Evolutionary conservation across 2,797 vertebrate genomes (phyloP), one percentile per base, ranked within the genome.

Genomic region (Myotis vivesi): DNA sequence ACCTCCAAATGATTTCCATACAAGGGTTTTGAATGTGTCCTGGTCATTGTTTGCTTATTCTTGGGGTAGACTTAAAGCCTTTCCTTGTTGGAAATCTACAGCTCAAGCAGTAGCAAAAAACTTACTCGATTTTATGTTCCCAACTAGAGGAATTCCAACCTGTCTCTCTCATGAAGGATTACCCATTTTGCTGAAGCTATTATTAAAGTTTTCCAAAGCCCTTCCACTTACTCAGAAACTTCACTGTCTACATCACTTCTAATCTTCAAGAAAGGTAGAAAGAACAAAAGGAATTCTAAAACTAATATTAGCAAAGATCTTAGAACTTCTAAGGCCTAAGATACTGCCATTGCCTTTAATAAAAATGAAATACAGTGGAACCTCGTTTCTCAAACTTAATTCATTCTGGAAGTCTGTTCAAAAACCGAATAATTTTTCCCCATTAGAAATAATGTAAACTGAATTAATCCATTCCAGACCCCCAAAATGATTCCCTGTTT

Each of bases 221-320:
- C 28, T 92, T 59, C 53, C 28, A 81, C 82, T 83, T 69, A 71
- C 30, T 90, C 28, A 87, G 53, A 82, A 53, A 87, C 3, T 28
- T 64, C 25, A 86, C 55, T 57, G 36, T 53, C 23, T 59, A 33
- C 8, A 49, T 41, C 38, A 75, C 19, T 23, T 36, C 38, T 33
- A 83, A 87, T 44, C 66, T 59, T 93, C 28, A 93, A 92, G 72
- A 85, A 88, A 88, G 41, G 62, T 12, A 75, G 75, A 44, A 76
- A 79, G 33, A 88, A 23, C 19, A 80, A 87, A 77, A 41, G 6
- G 19, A 68, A 79, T 62, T 94, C 76, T 44, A 25, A 86, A 68
- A 53, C 72, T 64, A 92, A 3, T 64, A 73, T 62, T 69, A 69
- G 17, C 53, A 82, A 90, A 87, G n/a, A 7, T 33, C 55, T 62